Percentiles rank a stretch among this genome's conserved stretches.
Evolutionary conservation across 2,888 invertebrate genomes (phyloP).

Genomic region (Agonopterix heracliana): DNA sequence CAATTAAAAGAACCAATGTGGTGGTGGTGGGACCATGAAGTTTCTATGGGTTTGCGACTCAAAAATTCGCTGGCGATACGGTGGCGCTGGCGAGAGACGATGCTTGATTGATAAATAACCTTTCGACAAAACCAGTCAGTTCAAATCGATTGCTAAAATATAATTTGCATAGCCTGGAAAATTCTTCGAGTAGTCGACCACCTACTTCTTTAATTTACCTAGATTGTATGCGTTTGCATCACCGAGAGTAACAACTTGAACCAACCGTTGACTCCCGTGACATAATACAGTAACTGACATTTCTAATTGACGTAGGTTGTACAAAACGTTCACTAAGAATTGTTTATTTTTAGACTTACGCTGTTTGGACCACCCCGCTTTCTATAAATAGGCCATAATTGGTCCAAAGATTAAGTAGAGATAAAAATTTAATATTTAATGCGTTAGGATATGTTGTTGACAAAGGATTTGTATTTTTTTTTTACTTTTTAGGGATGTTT

Average conservation of each 20-base stretch:
- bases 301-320: slow-evolving; percentile 61
- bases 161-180: no score
- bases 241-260: slow-evolving; percentile 22
- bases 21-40: no score
- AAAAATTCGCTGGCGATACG: no score
- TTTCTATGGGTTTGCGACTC: no score
- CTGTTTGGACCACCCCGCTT: slow-evolving; percentile 54
- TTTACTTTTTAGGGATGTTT: neutral
- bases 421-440: slow-evolving; percentile 45
- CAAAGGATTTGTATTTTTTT: slow-evolving; percentile 16
- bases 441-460: slow-evolving; percentile 35
- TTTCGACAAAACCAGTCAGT: no score
- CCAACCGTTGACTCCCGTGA: slow-evolving; percentile 23
- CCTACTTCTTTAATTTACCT: no score
- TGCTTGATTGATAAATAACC: no score
- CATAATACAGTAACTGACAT: slow-evolving; percentile 54
- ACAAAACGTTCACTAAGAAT: slow-evolving; percentile 25
- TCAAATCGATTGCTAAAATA: no score
- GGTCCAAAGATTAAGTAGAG: slow-evolving; percentile 50
- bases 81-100: no score
- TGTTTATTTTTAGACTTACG: slow-evolving; percentile 32
- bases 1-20: no score
- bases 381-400: slow-evolving; percentile 65
- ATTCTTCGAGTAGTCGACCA: no score
- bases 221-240: neutral